These are phyloP conservation scores for Euzophera pinguis DNA, from an alignment of 2,888 invertebrate genomes.

Conservation along the genomic window DNA sequence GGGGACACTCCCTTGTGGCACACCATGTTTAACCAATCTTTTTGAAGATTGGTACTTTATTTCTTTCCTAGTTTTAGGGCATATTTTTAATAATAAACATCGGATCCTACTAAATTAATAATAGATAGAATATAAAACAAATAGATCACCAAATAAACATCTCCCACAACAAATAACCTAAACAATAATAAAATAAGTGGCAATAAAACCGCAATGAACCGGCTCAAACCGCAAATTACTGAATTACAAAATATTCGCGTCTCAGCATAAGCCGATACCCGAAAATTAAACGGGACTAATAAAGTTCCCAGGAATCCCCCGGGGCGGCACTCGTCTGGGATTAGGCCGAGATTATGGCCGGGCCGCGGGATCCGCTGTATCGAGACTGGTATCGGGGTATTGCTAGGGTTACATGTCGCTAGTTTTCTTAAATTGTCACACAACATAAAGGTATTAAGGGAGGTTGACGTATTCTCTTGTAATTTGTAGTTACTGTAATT, in stretches of 20 bases:
- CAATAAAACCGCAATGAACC: background rate
- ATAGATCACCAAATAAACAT: background rate
- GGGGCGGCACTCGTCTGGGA: constrained; percentile 68
- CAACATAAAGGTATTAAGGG: too few species aligned
- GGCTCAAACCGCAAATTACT: constrained; percentile 7
- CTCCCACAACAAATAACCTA: background rate
- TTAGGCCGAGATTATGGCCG: constrained; percentile 49
- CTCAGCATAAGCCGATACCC: constrained; percentile 38
- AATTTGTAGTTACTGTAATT: too few species aligned
- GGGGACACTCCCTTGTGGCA: too few species aligned
- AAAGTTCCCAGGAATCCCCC: constrained; percentile 64
- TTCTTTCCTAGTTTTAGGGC: too few species aligned
- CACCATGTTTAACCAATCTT: too few species aligned
- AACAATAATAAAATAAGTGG: constrained; percentile 1
- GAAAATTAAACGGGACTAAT: constrained; percentile 51
- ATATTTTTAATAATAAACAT: too few species aligned
- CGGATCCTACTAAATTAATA: too few species aligned
- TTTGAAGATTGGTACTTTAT: too few species aligned
- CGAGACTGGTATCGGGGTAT: constrained; percentile 17
- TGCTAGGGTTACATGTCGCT: constrained; percentile 37
- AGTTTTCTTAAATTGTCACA: background rate
- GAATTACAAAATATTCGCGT: constrained; percentile 12
- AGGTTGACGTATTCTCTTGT: too few species aligned
- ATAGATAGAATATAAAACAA: background rate
- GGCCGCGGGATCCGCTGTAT: constrained; percentile 33